Conservation (phyloP, 92 coral and sea anemone genomes). For the Heteractis magnifica region DNA sequence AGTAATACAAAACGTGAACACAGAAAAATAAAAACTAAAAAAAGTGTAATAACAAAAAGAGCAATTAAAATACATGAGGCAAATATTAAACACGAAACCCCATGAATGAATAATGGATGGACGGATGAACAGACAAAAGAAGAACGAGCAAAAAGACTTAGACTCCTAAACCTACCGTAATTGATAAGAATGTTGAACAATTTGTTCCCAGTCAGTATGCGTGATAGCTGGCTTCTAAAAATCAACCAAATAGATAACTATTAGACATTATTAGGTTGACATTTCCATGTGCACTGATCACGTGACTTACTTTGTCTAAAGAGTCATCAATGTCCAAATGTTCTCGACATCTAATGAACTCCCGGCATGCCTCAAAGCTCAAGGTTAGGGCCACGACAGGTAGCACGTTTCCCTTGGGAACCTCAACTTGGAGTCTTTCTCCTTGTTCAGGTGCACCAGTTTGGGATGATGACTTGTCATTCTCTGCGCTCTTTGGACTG, state of each 20-base stretch:
- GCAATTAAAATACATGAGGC: too few species aligned
- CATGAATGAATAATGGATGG: not conserved
- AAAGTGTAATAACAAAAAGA: too few species aligned
- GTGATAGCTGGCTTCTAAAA: conserved; percentile 61
- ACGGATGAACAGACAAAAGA: not conserved
- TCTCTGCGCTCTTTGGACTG: conserved; percentile 20
- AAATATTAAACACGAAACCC: too few species aligned
- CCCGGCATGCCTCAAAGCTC: conserved; percentile 87
- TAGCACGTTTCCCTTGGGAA: conserved; percentile 37
- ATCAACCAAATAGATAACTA: not conserved
- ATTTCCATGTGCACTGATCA: too few species aligned
- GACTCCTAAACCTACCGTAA: conserved; percentile 33
- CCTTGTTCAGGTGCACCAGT: conserved; percentile 17
- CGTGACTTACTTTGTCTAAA: conserved; percentile 43
- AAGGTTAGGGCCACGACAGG: conserved; percentile 81
- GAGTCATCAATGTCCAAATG: conserved; percentile 85
- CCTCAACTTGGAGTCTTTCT: conserved; percentile 8
- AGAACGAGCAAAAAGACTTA: not conserved
- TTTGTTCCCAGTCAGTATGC: conserved; percentile 73
- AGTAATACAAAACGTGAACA: too few species aligned
- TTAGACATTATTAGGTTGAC: not conserved
- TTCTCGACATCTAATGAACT: conserved; percentile 63
- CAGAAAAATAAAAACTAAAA: too few species aligned
- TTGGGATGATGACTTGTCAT: conserved; percentile 1
- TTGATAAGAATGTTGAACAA: conserved; percentile 72